phyloP scores from a whole-genome alignment of 2,113 vertebrate species.

The Nansenia antarctica region DNA sequence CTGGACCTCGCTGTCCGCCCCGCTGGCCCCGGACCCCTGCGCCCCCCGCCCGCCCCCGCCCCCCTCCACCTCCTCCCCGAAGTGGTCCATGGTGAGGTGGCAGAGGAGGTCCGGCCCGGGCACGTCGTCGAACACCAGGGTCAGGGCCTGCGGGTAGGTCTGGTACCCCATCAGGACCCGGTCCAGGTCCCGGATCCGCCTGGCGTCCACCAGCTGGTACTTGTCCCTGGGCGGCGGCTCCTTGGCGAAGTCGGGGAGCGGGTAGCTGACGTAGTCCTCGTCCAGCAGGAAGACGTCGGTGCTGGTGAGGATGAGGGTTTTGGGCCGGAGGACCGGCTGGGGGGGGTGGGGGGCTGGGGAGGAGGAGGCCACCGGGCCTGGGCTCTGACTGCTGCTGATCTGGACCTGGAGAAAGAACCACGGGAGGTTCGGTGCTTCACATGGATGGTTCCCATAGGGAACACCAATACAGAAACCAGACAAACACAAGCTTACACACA shows the following conservation, averaged over 20 bases:
- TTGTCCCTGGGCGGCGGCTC: conserved; percentile 91
- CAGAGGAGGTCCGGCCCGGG: conserved; percentile 90
- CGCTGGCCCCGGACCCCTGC: conserved; percentile 39
- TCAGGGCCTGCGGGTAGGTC: conserved; percentile 92
- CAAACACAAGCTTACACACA: no score
- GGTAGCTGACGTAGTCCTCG: conserved; percentile 95
- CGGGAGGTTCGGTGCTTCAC: no score
- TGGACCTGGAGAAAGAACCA: conserved; percentile 49
- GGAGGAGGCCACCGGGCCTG: conserved; percentile 2
- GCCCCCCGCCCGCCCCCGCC: conserved; percentile 39
- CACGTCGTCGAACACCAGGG: conserved; percentile 94
- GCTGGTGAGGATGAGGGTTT: conserved; percentile 90
- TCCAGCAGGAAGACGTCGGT: conserved; percentile 90
- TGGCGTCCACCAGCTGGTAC: conserved; percentile 87
- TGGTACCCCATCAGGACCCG: conserved; percentile 95
- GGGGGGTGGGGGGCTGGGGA: conserved; percentile 37
- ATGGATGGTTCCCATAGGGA: no score
- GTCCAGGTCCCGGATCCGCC: conserved; percentile 91
- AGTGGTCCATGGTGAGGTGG: conserved; percentile 91
- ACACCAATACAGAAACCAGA: no score
- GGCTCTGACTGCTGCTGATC: conserved; percentile 3
- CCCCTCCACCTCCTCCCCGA: conserved; percentile 65
- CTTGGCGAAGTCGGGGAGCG: conserved; percentile 94
- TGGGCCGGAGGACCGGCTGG: conserved; percentile 77
- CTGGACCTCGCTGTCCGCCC: conserved; percentile 81